Evolutionary conservation across 1,140 invertebrate genomes (phyloP).

Genomic region (Acromyrmex echinatior): DNA sequence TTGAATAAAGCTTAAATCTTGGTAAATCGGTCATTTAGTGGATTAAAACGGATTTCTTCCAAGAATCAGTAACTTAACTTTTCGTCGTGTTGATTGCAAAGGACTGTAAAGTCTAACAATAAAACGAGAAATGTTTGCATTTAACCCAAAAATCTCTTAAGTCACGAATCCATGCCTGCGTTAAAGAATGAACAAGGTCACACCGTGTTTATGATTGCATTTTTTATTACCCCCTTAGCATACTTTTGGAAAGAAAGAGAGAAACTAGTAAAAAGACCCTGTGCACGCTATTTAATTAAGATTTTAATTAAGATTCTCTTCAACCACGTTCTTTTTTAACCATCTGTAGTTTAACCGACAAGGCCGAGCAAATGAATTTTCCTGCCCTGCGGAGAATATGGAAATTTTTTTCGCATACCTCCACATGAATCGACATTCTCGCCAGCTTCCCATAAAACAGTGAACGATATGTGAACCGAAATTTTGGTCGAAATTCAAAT

Average conservation of each 20-base stretch:
- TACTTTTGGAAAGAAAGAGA: not conserved
- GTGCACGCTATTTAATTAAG: constrained; percentile 58
- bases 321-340: not conserved
- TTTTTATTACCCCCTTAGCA: not conserved
- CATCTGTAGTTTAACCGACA: constrained; percentile 12
- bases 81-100: not conserved
- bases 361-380: constrained; percentile 34
- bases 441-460: constrained; percentile 25
- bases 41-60: constrained; percentile 24
- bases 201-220: constrained; percentile 11
- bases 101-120: not conserved
- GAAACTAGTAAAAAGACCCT: not conserved
- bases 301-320: constrained; percentile 74
- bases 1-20: constrained; percentile 3
- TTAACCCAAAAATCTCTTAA: not conserved
- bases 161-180: not conserved
- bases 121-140: not conserved
- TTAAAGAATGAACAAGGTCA: not conserved
- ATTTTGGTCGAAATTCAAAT: constrained; percentile 61
- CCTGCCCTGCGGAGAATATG: constrained; percentile 10
- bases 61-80: not conserved
- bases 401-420: constrained; percentile 1
- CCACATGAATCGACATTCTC: constrained; percentile 13
- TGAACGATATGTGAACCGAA: constrained; percentile 36
- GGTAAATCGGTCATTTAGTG: constrained; percentile 11